Conservation (phyloP, 2,888 invertebrate species). For the Papilio demoleus region DNA sequence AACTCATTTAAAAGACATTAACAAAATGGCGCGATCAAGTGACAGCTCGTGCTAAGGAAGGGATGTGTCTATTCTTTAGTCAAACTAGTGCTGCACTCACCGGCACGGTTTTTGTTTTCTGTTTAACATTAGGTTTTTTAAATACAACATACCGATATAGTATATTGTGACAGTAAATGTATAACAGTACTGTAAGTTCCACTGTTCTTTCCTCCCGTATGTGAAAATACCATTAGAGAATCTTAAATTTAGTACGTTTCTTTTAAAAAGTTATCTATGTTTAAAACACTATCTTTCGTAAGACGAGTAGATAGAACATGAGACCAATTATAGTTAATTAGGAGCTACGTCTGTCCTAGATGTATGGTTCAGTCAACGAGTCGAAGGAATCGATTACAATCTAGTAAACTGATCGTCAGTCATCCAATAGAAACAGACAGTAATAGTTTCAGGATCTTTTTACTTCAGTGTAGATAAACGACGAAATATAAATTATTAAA, state of each 20-base stretch:
- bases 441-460: background rate
- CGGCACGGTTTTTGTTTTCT: too few relatives aligned
- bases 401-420: constrained; percentile 2
- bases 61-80: too few relatives aligned
- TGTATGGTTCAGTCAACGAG: constrained; percentile 6
- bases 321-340: constrained; percentile 9
- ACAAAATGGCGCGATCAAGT: too few relatives aligned
- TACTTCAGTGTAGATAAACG: background rate
- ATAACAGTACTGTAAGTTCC: too few relatives aligned
- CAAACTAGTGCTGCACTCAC: too few relatives aligned
- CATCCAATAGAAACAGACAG: background rate
- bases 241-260: background rate
- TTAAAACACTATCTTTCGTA: constrained; percentile 12
- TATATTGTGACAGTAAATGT: too few relatives aligned
- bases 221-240: background rate
- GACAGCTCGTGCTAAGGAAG: too few relatives aligned
- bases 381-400: background rate
- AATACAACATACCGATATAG: too few relatives aligned
- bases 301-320: constrained; percentile 8
- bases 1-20: too few relatives aligned
- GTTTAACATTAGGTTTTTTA: too few relatives aligned
- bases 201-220: background rate
- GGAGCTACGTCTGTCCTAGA: background rate
- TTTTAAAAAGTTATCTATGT: background rate
- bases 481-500: too few relatives aligned